phyloP scores from a whole-genome alignment of 1,140 invertebrate genomes.

The Ceratoteleas bidentatus region DNA sequence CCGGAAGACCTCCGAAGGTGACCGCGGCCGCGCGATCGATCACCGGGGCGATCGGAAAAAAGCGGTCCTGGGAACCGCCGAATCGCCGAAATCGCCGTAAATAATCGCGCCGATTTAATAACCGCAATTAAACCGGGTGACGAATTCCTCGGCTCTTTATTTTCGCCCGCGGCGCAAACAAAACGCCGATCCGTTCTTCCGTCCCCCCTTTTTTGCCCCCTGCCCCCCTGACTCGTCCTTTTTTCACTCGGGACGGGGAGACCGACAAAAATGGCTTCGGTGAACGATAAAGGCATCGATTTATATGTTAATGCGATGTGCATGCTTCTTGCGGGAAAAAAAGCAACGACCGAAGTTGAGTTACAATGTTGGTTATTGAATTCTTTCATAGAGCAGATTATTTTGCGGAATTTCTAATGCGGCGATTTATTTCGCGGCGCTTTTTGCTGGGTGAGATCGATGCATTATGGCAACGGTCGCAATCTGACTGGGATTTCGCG shows the following conservation, averaged over 20 bases:
- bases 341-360: slow-evolving; percentile 22
- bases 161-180: not conserved
- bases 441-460: too few species aligned
- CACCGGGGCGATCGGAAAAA: slow-evolving; percentile 59
- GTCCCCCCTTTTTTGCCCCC: not conserved
- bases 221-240: slow-evolving; percentile 4
- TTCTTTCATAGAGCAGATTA: slow-evolving; percentile 52
- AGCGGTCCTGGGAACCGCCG: slow-evolving; percentile 35
- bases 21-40: slow-evolving; percentile 49
- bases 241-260: slow-evolving; percentile 13
- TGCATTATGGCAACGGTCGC: too few species aligned
- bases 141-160: slow-evolving; percentile 34
- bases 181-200: slow-evolving; percentile 2
- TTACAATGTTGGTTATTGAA: slow-evolving; percentile 56
- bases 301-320: slow-evolving; percentile 61
- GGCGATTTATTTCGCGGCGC: slow-evolving; percentile 37
- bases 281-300: slow-evolving; percentile 62
- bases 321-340: slow-evolving; percentile 44
- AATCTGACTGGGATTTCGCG: too few species aligned
- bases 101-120: slow-evolving; percentile 58
- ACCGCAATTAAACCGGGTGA: slow-evolving; percentile 54
- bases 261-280: slow-evolving; percentile 56
- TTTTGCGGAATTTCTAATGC: slow-evolving; percentile 35
- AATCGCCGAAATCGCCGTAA: slow-evolving; percentile 31
- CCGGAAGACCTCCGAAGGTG: slow-evolving; percentile 43